phyloP scores from a whole-genome alignment of 2,797 vertebrate species.

The Cephalopachus bancanus region DNA sequence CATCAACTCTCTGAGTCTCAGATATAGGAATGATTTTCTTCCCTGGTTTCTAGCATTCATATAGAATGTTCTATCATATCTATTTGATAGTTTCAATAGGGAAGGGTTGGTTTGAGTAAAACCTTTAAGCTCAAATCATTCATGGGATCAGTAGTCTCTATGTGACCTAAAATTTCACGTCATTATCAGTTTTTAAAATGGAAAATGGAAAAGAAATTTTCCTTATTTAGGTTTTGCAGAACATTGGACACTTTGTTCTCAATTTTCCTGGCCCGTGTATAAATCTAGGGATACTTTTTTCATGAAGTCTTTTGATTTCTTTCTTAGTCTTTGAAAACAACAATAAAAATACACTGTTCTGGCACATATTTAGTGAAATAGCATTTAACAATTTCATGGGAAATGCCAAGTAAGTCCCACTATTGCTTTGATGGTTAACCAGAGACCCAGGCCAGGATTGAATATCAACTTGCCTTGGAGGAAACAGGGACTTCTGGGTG shows the following conservation, averaged over 20 bases:
- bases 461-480: neutral
- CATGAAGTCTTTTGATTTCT: neutral
- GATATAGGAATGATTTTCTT: neutral
- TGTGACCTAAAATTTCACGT: neutral
- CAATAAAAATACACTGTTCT: neutral
- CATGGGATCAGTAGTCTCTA: neutral
- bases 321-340: conserved; percentile 57
- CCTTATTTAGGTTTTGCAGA: neutral
- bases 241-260: neutral
- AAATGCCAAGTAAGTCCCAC: neutral
- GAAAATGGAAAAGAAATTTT: neutral
- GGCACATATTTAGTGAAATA: neutral
- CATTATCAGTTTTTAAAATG: neutral
- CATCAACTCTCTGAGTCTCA: neutral
- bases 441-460: neutral
- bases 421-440: conserved; percentile 50
- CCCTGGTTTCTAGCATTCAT: neutral
- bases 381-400: conserved; percentile 24
- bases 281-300: conserved; percentile 18
- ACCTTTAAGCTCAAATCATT: neutral
- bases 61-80: neutral
- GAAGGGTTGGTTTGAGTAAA: neutral
- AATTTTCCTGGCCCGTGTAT: neutral
- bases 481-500: neutral
- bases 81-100: neutral